Base-by-base conservation (phyloP, 2,113 vertebrate species). In the Xiphorhynchus elegans region DNA sequence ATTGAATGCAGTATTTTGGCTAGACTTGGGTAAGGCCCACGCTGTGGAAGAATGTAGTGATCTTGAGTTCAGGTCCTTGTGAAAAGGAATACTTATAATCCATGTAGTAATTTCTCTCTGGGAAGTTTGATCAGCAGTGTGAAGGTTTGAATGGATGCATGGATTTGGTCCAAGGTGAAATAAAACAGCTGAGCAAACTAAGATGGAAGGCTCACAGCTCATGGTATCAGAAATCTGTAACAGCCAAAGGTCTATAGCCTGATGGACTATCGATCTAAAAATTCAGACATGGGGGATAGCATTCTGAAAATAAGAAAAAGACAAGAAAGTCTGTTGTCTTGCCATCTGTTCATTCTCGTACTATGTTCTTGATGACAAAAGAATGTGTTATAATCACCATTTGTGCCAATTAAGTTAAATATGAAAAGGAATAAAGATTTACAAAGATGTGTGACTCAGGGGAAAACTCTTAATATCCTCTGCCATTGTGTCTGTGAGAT, bases 391-490 rank as follows among this genome's bases (percentile, higher is more conserved):
- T 87, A 75, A 87, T 69, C 73, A 70, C 44, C 28, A 59, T 92
- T 95, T 91, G 64, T 74, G 93, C 58, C 87, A 95, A 84, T 95
- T 90, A 87, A 77, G 59, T 86, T 96, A 86, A 94, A 89, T 86
- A 59, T 92, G 76, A 78, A 78, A 84, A 68, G 53, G 70, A 89
- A 75, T 93, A 88, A 93, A 92, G 77, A 89, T 64, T 78, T 81
- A 93, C 76, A 92, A 92, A 95, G 93, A 87, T 15, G 18, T 70
- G 23, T 87, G 56, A 84, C 86, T 90, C 88, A 84, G 19, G 84
- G 93, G 91, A 89, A 90, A 89, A 78, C 33, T 84, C 66, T 28
- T 88, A 85, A 90, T 97, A 75, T 92, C 87, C 52, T 89, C 35
- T 87, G 52, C 73, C 26, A 13, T 78, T 92, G 68, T 79, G 50